These are phyloP conservation scores for Urocitellus parryii DNA, from an alignment of 2,113 vertebrate species.

Conservation along the genomic window DNA sequence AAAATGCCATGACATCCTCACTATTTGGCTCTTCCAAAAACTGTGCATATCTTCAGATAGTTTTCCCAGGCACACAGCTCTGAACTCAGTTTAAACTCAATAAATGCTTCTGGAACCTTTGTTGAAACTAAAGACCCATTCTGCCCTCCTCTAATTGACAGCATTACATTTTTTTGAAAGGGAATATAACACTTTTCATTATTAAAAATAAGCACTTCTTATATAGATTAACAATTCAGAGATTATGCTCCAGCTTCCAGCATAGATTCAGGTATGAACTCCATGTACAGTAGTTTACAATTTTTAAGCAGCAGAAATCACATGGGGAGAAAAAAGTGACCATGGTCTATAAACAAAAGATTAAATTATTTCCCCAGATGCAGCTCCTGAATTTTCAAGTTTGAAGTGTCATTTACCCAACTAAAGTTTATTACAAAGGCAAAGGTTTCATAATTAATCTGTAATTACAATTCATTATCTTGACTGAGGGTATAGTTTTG, in stretches of 20 bases:
- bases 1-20: neutral
- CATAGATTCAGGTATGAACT: conserved; percentile 48
- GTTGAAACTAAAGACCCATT: conserved; percentile 35
- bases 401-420: conserved; percentile 21
- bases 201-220: conserved; percentile 46
- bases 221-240: conserved; percentile 55
- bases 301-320: conserved; percentile 14
- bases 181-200: conserved; percentile 73
- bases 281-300: neutral
- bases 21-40: conserved; percentile 59
- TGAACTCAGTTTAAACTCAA: conserved; percentile 56
- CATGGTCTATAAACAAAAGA: conserved; percentile 4
- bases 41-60: conserved; percentile 52
- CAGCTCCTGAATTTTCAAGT: conserved; percentile 22
- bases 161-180: conserved; percentile 66
- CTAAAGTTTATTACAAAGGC: conserved; percentile 23
- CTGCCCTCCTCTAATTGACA: conserved; percentile 36
- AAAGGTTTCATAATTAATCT: conserved; percentile 4
- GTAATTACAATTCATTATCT: neutral
- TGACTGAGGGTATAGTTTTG: neutral
- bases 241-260: conserved; percentile 61
- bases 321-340: neutral
- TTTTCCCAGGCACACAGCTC: conserved; percentile 51
- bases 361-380: conserved; percentile 40
- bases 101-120: conserved; percentile 60